phyloP scores from a whole-genome alignment of 2,888 invertebrate genomes.

The Artemia sinica region DNA sequence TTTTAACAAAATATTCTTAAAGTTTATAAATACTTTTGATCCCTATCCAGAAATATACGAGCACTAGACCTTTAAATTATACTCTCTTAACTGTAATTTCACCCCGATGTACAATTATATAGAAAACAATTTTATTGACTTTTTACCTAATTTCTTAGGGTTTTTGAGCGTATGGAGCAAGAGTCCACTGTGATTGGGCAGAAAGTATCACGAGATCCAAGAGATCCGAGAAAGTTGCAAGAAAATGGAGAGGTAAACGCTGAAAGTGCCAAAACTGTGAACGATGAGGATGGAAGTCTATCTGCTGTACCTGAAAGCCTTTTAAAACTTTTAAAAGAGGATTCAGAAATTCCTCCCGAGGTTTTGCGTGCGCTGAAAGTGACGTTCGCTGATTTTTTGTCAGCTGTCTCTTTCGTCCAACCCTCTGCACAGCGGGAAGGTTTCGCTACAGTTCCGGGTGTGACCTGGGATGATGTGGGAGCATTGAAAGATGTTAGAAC shows the following conservation, averaged over 20 bases:
- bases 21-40: background rate
- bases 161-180: constrained; percentile 12
- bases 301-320: background rate
- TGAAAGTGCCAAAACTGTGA: background rate
- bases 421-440: constrained; percentile 92
- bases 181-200: background rate
- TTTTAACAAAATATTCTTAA: background rate
- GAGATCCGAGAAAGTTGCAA: background rate
- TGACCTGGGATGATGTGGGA: constrained; percentile 91
- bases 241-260: constrained; percentile 7
- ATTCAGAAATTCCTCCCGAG: constrained; percentile 40
- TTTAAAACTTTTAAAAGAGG: constrained; percentile 39
- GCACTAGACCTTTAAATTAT: too few relatives aligned
- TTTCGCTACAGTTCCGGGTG: constrained; percentile 90
- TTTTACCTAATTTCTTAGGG: constrained; percentile 7
- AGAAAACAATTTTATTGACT: background rate
- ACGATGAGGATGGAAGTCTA: background rate
- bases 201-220: background rate
- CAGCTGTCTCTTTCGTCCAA: constrained; percentile 61
- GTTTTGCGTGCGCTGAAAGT: constrained; percentile 48
- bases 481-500: constrained; percentile 70
- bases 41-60: too few relatives aligned
- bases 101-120: too few relatives aligned
- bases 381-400: constrained; percentile 48
- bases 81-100: too few relatives aligned